Conservation (phyloP, 2,113 vertebrate species). For the Osmerus eperlanus region DNA sequence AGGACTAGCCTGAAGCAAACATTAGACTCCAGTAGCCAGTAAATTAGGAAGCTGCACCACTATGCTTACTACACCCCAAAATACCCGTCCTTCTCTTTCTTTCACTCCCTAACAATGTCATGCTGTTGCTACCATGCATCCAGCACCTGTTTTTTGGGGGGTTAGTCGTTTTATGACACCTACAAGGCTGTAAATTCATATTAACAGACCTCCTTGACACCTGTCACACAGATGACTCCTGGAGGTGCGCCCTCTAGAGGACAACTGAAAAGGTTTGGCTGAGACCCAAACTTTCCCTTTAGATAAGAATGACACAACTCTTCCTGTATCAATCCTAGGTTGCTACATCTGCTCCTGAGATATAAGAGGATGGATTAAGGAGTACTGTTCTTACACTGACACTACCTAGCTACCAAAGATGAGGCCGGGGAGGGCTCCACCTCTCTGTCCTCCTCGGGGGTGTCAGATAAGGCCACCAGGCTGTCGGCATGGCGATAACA, state of each 20-base stretch:
- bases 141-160: neutral
- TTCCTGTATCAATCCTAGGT: no score
- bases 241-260: conserved; percentile 3
- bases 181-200: neutral
- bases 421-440: no score
- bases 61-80: neutral
- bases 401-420: no score
- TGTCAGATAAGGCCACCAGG: conserved; percentile 3
- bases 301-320: neutral
- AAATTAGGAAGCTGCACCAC: no score
- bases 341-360: no score
- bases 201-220: neutral
- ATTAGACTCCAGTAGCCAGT: no score
- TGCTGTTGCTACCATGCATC: neutral
- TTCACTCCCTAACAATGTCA: conserved; percentile 10
- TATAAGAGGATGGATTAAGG: no score
- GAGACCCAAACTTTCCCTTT: neutral
- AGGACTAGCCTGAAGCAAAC: neutral
- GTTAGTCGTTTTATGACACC: conserved; percentile 1
- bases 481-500: conserved; percentile 5
- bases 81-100: neutral
- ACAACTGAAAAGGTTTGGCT: neutral
- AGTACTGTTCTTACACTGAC: no score
- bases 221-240: neutral
- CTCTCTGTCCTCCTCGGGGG: conserved; percentile 11